A percentile compares a stretch with the other conserved stretches of the same genome.
Conservation (phyloP, 2,797 vertebrate genomes). For the Spheniscus humboldti region DNA sequence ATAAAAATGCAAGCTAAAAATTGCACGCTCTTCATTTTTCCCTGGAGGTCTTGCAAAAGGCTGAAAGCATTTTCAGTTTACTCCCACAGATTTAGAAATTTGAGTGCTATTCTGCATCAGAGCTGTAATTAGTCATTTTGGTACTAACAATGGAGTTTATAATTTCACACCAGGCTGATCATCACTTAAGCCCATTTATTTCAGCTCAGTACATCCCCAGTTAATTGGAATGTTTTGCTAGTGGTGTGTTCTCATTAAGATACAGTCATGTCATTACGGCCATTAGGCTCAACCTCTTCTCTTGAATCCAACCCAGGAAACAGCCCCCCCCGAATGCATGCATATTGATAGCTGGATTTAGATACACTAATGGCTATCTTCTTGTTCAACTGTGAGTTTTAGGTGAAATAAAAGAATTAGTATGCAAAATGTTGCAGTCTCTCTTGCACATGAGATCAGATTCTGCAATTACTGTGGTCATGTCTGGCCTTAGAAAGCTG, state of each 20-base stretch:
- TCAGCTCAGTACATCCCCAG: slow-evolving; percentile 3
- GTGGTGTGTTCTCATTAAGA: neutral
- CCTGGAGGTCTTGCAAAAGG: neutral
- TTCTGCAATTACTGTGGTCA: neutral
- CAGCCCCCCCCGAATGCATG: neutral
- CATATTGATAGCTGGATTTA: neutral
- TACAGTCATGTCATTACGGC: neutral
- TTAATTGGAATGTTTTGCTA: slow-evolving; percentile 43
- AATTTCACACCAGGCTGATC: slow-evolving; percentile 55
- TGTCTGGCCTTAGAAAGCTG: neutral
- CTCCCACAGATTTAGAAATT: neutral
- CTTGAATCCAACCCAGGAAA: neutral
- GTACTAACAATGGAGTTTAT: slow-evolving; percentile 29
- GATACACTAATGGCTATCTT: neutral
- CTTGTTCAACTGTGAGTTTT: neutral
- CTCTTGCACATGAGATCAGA: neutral
- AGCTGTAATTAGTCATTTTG: slow-evolving; percentile 44
- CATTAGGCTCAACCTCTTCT: slow-evolving; percentile 7
- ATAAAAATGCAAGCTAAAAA: slow-evolving; percentile 8
- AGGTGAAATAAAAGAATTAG: neutral
- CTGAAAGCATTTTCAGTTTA: neutral
- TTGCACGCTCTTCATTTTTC: neutral
- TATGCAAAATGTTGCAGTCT: neutral
- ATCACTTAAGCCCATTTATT: slow-evolving; percentile 45
- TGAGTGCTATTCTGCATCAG: neutral